Evolutionary conservation across 2,888 invertebrate genomes (phyloP), one percentile per base, ranked within the genome.

Genomic region (Caenorhabditis japonica): DNA sequence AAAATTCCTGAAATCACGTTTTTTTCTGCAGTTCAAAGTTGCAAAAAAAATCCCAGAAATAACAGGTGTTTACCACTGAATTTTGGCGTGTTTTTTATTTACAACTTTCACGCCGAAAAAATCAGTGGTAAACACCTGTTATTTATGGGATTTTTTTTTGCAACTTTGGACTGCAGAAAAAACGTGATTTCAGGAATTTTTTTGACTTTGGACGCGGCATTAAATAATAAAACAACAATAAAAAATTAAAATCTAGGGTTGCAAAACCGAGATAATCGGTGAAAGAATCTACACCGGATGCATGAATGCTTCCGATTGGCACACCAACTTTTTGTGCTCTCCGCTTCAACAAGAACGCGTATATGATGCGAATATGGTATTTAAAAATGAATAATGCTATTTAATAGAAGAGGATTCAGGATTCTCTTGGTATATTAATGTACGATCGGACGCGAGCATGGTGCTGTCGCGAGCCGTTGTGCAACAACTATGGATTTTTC

Each of bases 311-410:
- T 5, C 59, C 2, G 12, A 36, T 13, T 59, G 59, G 59, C 13
- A 39, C 8, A 47, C 47, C 1, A 59, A 59, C 17, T 59, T 59
- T 17, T 8, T 59, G n/a, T 59, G 59, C 23, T 49, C 59, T n/a
- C 59, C 59, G 4, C 10, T 39, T 25, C 39, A 38, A 13, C 15
- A 1, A 10, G 39, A n/a, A 21, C 47, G 59, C 5, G 30, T 30
- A n/a, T 59, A 13, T 15, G 21, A 19, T 10, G 21, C 47, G 2
- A 19, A 19, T 13, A 10, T 59, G 47, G 59, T 47, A 25, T 19
- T 4, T 0, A 4, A 30, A 39, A 25, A 1, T 4, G n/a, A 13
- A 17, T 38, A 4, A 13, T n/a, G n/a, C 33, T 12, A 39, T 15
- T 13, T 10, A 27, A 19, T 15, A 3, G 12, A 1, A n/a, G 8